These are phyloP conservation scores for Heteromurus nitidus DNA, from an alignment of 2,888 invertebrate genomes.

Conservation along the genomic window DNA sequence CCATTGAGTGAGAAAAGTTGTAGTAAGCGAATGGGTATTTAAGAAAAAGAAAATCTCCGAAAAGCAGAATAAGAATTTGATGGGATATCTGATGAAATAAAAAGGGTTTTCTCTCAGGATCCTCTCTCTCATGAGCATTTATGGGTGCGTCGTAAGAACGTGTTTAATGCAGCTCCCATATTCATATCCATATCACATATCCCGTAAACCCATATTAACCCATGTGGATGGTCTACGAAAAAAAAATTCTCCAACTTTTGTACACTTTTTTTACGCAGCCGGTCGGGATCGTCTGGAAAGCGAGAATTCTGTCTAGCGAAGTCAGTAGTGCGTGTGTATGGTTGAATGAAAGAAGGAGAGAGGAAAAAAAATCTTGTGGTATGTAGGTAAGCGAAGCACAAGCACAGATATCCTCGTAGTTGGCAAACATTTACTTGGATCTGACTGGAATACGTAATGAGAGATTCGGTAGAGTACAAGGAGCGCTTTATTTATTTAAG, in stretches of 20 bases:
- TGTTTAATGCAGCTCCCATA: neutral
- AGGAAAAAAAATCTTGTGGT: neutral
- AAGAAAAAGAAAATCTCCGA: too few species aligned
- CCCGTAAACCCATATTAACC: constrained; percentile 6
- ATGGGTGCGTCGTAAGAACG: constrained; percentile 30
- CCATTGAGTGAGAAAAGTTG: too few species aligned
- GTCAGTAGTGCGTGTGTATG: too few species aligned
- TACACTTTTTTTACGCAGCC: too few species aligned
- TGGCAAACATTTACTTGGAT: constrained; percentile 18
- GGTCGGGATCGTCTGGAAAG: too few species aligned
- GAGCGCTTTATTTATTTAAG: constrained; percentile 25
- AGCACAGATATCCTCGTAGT: neutral
- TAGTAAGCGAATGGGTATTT: too few species aligned
- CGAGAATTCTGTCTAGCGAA: too few species aligned
- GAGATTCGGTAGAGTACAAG: neutral
- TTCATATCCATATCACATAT: neutral
- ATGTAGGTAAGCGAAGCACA: neutral
- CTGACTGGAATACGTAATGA: constrained; percentile 56
- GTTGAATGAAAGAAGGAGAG: neutral
- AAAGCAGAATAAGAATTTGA: too few species aligned
- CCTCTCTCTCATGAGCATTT: constrained; percentile 5
- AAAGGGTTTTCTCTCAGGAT: neutral
- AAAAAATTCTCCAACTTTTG: too few species aligned
- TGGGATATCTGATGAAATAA: constrained; percentile 33
- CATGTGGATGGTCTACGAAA: too few species aligned